Evolutionary conservation across 1,140 invertebrate species (phyloP), one percentile per base, ranked within the genome.

Genomic region (Meloidogyne floridensis): DNA sequence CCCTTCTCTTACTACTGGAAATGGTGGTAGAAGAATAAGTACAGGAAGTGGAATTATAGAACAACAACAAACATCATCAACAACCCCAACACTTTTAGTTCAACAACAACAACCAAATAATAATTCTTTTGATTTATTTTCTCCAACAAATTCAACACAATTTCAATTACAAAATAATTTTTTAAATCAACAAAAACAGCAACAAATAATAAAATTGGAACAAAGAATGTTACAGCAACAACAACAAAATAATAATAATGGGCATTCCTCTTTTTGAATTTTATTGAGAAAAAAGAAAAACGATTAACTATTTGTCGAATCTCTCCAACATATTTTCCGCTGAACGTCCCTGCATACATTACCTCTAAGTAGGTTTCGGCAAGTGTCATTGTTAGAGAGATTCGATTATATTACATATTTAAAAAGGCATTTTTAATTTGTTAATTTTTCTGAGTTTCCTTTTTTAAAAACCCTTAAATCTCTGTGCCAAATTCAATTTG

Each of bases 91-190:
- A n/a, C 5, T 65, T n/a, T n/a, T 65, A n/a, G 9, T 54, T 54
- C 53, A 54, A 54, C 15, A n/a, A 6, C 59, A 65, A 65, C 59
- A 65, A 65, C 59, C n/a, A 65, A 65, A n/a, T 65, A 65, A 65
- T 11, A 65, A 11, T 65, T n/a, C 59, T 65, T 65, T 65, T 65
- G 59, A 65, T 65, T 18, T 18, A 65, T 65, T 65, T 65, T n/a
- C 59, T 5, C n/a, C 59, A 6, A n/a, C 59, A n/a, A 65, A 65
- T 65, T 59, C 56, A n/a, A n/a, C 59, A 65, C 59, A 65, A 65
- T 65, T 65, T 65, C 59, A 65, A 18, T 15, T n/a, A 65, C 59
- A 65, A 65, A 65, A 65, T 65, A 65, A 65, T 65, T 65, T 65
- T 65, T 65, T 65, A 18, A 65, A 65, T 65, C 59, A 65, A 65